Base-by-base conservation (phyloP, 1,140 invertebrate genomes). In the Drosophila ironensis region DNA sequence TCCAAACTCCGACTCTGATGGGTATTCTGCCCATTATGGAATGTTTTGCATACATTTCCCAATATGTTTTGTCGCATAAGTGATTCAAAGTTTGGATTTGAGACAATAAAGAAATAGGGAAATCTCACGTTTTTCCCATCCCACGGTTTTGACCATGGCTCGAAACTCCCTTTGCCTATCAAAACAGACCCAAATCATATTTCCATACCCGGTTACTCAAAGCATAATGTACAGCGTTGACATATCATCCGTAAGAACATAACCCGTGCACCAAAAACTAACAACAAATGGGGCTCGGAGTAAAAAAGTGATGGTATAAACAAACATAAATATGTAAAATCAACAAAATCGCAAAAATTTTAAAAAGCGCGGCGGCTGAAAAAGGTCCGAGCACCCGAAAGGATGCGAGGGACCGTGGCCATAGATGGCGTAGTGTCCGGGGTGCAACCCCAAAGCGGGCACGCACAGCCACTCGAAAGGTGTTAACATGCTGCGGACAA, bases 401-500 rank as follows among this genome's bases (percentile, higher is more conserved):
- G 51, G 51, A 46, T 19, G 47, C 28, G 17, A 40, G 57, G 42
- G 37, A 33, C 41, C n/a, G n/a, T n/a, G n/a, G n/a, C n/a, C n/a
- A n/a, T n/a, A n/a, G n/a, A n/a, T n/a, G n/a, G n/a, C n/a, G n/a
- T n/a, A n/a, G n/a, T 30, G 12, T 33, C 28, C 17, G 6, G 17
- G 30, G 22, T 53, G 45, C 77, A 69, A 77, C 72, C 78, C 78
- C 69, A 53, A 54, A 38, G 59, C 30, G 70, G 38, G 47, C 73
- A 70, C 68, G 63, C 61, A 68, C 76, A 42, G 20, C 68, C 67
- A 71, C 73, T 74, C 71, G 50, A 80, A 45, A 69, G 81, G 75
- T 86, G 80, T 87, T 81, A 86, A 87, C 81, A 87, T 45, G 72
- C 57, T 67, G 69, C 81, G 81, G 81, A 87, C 81, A 87, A 81